Evolutionary conservation across 2,113 vertebrate genomes (phyloP).

Genomic region (Paraplagusia blochii): DNA sequence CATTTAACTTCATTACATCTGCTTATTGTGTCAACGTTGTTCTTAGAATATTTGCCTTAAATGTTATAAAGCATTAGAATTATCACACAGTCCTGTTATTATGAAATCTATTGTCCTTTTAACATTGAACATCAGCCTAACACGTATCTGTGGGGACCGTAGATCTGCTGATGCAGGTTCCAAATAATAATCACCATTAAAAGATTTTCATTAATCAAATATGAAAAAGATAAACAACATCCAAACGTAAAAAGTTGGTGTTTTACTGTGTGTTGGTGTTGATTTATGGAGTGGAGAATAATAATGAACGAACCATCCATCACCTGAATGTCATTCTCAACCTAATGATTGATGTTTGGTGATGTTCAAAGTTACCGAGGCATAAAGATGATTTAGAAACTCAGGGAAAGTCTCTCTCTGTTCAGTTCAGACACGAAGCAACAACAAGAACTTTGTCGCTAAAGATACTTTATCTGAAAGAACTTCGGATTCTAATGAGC

Average conservation of each 20-base stretch:
- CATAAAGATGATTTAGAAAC: slow-evolving; percentile 27
- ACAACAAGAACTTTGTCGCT: too few relatives aligned
- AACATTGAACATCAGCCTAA: neutral
- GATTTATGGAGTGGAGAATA: neutral
- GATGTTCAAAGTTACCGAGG: slow-evolving; percentile 20
- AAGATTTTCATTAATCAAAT: slow-evolving; percentile 2
- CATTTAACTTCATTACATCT: too few relatives aligned
- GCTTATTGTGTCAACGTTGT: too few relatives aligned
- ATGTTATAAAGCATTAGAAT: too few relatives aligned
- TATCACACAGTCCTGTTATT: too few relatives aligned
- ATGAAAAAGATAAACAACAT: slow-evolving; percentile 2
- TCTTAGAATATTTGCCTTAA: too few relatives aligned
- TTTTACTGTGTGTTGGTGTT: neutral
- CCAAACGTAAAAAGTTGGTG: slow-evolving; percentile 13
- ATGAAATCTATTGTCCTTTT: too few relatives aligned
- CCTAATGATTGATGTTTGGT: slow-evolving; percentile 18
- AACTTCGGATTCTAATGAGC: too few relatives aligned
- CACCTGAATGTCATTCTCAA: slow-evolving; percentile 17
- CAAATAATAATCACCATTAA: neutral
- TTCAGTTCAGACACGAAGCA: too few relatives aligned
- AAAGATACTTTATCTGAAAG: too few relatives aligned
- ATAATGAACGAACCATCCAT: slow-evolving; percentile 20
- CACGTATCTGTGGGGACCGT: neutral
- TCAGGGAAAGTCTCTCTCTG: neutral
- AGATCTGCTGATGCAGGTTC: neutral